These are phyloP conservation scores for Drosophila leonis DNA, from an alignment of 2,888 invertebrate species.

Conservation along the genomic window DNA sequence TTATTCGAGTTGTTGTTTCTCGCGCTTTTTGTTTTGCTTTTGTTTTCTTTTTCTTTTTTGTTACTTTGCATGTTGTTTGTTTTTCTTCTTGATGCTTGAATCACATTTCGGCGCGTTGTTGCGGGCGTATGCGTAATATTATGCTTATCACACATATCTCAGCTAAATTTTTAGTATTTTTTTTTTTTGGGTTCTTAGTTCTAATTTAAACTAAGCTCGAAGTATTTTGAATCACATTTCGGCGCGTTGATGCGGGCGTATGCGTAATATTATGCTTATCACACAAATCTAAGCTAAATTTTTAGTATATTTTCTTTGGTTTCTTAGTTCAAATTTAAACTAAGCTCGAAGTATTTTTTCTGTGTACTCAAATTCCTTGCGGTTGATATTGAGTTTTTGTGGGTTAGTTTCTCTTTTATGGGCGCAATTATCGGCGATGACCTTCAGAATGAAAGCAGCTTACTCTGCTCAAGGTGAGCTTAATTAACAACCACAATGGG, in stretches of 20 bases:
- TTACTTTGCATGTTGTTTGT: slow-evolving; percentile 16
- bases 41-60: slow-evolving; percentile 40
- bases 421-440: slow-evolving; percentile 67
- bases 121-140: slow-evolving; percentile 40
- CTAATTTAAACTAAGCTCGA: too few species aligned
- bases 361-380: neutral
- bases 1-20: slow-evolving; percentile 55
- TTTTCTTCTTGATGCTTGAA: slow-evolving; percentile 9
- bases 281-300: neutral
- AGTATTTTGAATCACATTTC: slow-evolving; percentile 4
- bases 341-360: neutral
- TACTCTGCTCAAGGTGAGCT: slow-evolving; percentile 63
- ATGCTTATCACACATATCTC: neutral
- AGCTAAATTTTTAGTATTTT: neutral
- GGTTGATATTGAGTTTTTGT: slow-evolving; percentile 16
- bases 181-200: neutral
- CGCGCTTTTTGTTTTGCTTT: slow-evolving; percentile 57
- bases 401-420: slow-evolving; percentile 25
- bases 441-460: slow-evolving; percentile 64
- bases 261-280: slow-evolving; percentile 32
- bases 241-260: slow-evolving; percentile 13
- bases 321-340: neutral
- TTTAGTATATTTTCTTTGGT: neutral
- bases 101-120: slow-evolving; percentile 1
- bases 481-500: slow-evolving; percentile 71